phyloP scores from a whole-genome alignment of 2,113 vertebrate species.

The Lipotes vexillifer region DNA sequence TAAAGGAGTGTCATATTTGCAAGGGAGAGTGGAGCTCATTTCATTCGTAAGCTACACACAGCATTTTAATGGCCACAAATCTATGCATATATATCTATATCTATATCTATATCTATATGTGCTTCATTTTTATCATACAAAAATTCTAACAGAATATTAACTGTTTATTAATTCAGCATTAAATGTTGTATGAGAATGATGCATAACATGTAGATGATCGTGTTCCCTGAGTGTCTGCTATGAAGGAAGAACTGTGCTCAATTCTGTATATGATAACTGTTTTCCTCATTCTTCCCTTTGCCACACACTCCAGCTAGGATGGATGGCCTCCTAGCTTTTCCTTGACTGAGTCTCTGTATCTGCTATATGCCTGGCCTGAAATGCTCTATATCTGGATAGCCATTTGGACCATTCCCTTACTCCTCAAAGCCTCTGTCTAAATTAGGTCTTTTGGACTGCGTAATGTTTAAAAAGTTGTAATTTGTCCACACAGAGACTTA shows the following conservation, averaged over 20 bases:
- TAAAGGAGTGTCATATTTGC: not conserved
- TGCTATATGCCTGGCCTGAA: not conserved
- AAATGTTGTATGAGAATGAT: not conserved
- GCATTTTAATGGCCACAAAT: not conserved
- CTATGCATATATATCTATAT: accelerated
- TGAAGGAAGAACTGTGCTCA: not conserved
- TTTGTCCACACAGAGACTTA: not conserved
- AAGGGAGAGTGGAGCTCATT: not conserved
- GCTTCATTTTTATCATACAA: not conserved
- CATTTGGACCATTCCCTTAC: not conserved
- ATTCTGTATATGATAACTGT: not conserved
- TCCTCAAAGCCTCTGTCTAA: not conserved
- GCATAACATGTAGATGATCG: not conserved
- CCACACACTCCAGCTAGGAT: not conserved
- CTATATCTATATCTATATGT: too few species aligned
- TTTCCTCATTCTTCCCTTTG: not conserved
- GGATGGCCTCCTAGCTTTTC: not conserved
- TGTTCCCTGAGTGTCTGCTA: not conserved
- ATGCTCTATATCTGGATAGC: not conserved
- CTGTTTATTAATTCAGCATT: not conserved
- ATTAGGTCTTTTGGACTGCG: not conserved
- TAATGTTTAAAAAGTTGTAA: not conserved
- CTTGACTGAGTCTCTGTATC: not conserved
- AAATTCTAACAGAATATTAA: not conserved
- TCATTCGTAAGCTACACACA: not conserved